Evolutionary conservation across 2,888 invertebrate species (phyloP).

Genomic region (Fabriciana adippe): DNA sequence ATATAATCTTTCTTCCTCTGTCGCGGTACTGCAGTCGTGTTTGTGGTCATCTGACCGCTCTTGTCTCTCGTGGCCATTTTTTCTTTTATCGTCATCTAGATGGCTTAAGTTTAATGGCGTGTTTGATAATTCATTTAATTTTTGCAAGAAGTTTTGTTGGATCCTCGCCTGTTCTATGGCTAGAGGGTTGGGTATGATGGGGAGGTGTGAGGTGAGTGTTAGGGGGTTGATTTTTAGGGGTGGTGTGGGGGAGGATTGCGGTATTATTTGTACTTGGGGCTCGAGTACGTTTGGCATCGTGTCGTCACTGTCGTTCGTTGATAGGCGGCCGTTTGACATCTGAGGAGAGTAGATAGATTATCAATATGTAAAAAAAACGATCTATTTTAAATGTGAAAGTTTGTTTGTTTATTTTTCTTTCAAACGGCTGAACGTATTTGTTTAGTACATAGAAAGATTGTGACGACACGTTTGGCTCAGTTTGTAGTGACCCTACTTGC

Average conservation of each 20-base stretch:
- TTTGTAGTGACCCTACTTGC: too few relatives aligned
- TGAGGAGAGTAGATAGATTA: slow-evolving; percentile 35
- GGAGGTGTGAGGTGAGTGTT: slow-evolving; percentile 49
- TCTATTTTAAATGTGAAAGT: too few relatives aligned
- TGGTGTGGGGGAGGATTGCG: slow-evolving; percentile 65
- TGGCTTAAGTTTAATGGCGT: slow-evolving; percentile 75
- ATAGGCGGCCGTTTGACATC: slow-evolving; percentile 80
- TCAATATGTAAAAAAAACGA: too few relatives aligned
- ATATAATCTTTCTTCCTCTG: slow-evolving; percentile 71
- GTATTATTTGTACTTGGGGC: slow-evolving; percentile 73
- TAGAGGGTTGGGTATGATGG: slow-evolving; percentile 61
- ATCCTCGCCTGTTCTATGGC: slow-evolving; percentile 73
- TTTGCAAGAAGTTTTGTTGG: slow-evolving; percentile 70
- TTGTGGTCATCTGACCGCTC: slow-evolving; percentile 56
- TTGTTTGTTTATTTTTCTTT: too few relatives aligned
- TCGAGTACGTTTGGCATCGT: slow-evolving; percentile 76
- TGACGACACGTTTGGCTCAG: too few relatives aligned
- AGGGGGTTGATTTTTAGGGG: slow-evolving; percentile 51
- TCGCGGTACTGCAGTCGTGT: slow-evolving; percentile 60
- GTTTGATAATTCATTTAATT: slow-evolving; percentile 71
- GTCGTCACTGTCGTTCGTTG: slow-evolving; percentile 79
- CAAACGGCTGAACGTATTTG: too few relatives aligned
- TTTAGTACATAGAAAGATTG: too few relatives aligned
- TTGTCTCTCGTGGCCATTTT: slow-evolving; percentile 57
- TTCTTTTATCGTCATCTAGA: slow-evolving; percentile 62